phyloP scores from a whole-genome alignment of 1,140 invertebrate genomes.

The Cylas formicarius region DNA sequence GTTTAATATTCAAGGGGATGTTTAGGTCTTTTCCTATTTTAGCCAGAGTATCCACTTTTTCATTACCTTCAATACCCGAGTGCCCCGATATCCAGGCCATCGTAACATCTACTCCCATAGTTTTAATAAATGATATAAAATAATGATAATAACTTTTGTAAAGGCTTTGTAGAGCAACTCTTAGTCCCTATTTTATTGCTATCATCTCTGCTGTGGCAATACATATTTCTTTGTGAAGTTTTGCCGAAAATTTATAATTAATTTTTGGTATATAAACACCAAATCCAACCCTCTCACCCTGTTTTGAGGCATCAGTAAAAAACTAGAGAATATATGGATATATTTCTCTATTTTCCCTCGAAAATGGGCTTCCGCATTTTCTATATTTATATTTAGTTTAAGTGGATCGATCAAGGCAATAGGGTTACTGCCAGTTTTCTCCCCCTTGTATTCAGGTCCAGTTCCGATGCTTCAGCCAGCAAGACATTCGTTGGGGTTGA shows the following conservation, averaged over 20 bases:
- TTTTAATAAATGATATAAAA: too few relatives aligned
- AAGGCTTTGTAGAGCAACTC: too few relatives aligned
- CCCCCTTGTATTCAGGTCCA: conserved; percentile 9
- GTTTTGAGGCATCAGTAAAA: conserved; percentile 17
- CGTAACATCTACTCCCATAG: too few relatives aligned
- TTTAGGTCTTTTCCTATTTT: too few relatives aligned
- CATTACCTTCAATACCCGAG: too few relatives aligned
- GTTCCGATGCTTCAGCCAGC: conserved; percentile 7
- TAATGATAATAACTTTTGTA: too few relatives aligned
- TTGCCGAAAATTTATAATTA: conserved; percentile 6
- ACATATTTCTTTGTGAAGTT: too few relatives aligned
- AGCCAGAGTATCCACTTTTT: too few relatives aligned
- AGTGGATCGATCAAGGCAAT: neutral
- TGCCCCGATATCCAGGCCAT: too few relatives aligned
- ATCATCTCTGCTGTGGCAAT: too few relatives aligned
- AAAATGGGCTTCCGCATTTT: neutral
- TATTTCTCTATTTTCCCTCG: neutral
- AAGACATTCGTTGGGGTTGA: conserved; percentile 8
- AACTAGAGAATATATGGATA: conserved; percentile 1
- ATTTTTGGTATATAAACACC: conserved; percentile 7
- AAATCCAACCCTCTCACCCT: neutral
- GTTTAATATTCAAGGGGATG: too few relatives aligned
- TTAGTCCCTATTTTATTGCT: too few relatives aligned
- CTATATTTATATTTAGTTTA: neutral
- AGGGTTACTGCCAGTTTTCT: conserved; percentile 13